These are phyloP conservation scores for Liopterus haemorrhoidalis DNA, from an alignment of 2,888 invertebrate species.

Conservation along the genomic window DNA sequence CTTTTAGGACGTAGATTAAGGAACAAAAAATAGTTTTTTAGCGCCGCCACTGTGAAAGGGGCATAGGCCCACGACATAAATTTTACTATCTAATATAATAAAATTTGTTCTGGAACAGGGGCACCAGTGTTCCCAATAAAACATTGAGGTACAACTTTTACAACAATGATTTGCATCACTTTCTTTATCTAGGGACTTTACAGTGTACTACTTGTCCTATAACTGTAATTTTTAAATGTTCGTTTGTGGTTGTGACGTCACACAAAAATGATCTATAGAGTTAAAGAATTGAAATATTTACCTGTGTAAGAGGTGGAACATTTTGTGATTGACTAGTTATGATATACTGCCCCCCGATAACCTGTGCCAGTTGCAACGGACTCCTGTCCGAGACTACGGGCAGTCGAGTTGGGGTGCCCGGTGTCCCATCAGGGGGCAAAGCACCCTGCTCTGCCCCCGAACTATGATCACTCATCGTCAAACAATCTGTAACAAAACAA, in stretches of 20 bases:
- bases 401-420: constrained; percentile 19
- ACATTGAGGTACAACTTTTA: no score
- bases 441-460: constrained; percentile 47
- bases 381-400: no score
- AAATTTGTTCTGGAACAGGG: no score
- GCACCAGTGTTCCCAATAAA: no score
- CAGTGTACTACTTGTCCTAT: no score
- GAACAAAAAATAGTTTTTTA: no score
- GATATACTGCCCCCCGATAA: constrained; percentile 44
- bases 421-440: constrained; percentile 40
- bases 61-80: no score
- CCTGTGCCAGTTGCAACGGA: constrained; percentile 44
- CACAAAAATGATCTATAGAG: background rate
- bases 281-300: constrained; percentile 32
- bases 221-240: constrained; percentile 1
- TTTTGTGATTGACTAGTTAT: constrained; percentile 40
- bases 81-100: no score
- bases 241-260: constrained; percentile 1
- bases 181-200: no score
- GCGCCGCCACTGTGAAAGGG: no score
- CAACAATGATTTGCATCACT: no score
- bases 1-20: no score
- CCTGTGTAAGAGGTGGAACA: constrained; percentile 51
- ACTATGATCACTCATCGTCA: constrained; percentile 47
- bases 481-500: constrained; percentile 27